Evolutionary conservation across 2,888 invertebrate species (phyloP), one percentile per base, ranked within the genome.

Genomic region (Tetramorium bicarinatum): DNA sequence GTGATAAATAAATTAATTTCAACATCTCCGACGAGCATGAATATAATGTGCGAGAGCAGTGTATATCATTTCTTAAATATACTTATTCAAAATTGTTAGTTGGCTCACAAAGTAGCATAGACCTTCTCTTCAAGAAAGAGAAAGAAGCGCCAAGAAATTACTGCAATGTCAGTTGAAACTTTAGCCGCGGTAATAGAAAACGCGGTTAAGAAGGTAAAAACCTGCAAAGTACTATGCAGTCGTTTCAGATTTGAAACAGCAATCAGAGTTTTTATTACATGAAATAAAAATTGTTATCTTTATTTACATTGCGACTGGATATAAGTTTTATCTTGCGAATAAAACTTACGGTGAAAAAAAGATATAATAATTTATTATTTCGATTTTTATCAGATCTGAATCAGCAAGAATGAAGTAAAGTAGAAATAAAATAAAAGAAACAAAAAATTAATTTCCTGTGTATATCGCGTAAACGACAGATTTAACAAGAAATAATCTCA

Each of bases 121-220:
- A 38, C 41, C 72, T 72, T 56, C 72, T 72, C 41, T 25, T 56
- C 3, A 13, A 25, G 25, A 56, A 72, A 72, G 41, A 72, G 18
- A 41, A 72, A 56, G 56, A 56, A 41, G 11, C 21, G 15, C 2
- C 41, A 56, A 72, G 72, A 72, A 25, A 56, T 41, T 56, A 56
- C 18, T 41, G 25, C 72, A 56, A 72, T 56, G 25, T 56, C 18
- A 72, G 13, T 9, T 54, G 38, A 56, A 72, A 71, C 56, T 41
- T 56, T 41, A 41, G n/a, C 41, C 25, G 11, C 25, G 9, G 56
- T 25, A 54, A 54, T 38, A 25, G 21, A 56, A 72, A 72, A 72
- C 25, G 41, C 11, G 41, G 41, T 72, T 21, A n/a, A 15, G 25
- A 56, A 54, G 38, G 11, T 11, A 41, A 54, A 38, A 41, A 72